Conservation (phyloP, 1,140 invertebrate genomes). For the Neomicropteryx cornuta region DNA sequence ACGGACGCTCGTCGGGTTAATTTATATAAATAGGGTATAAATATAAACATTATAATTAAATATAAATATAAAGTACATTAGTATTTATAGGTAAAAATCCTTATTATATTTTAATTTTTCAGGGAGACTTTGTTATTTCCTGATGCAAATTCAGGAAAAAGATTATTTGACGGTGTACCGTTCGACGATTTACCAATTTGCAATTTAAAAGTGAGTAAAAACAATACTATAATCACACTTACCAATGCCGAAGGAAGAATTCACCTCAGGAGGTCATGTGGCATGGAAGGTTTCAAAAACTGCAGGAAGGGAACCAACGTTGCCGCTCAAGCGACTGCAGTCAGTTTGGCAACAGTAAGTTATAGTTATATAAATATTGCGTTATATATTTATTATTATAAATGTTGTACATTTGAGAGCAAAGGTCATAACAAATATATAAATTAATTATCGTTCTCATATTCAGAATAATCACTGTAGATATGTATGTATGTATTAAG, state of each 20-base stretch:
- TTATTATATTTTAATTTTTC: constrained; percentile 22
- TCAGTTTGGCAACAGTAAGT: constrained; percentile 59
- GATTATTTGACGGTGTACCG: constrained; percentile 63
- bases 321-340: constrained; percentile 86
- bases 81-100: too few relatives aligned
- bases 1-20: too few relatives aligned
- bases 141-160: constrained; percentile 54
- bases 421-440: too few relatives aligned
- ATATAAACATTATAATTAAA: too few relatives aligned
- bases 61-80: too few relatives aligned
- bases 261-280: constrained; percentile 58
- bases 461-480: too few relatives aligned
- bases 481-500: too few relatives aligned
- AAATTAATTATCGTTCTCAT: too few relatives aligned
- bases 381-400: constrained; percentile 7
- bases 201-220: constrained; percentile 67
- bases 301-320: constrained; percentile 91
- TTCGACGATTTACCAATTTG: constrained; percentile 74
- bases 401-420: too few relatives aligned
- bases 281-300: constrained; percentile 91
- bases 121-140: constrained; percentile 64
- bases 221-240: constrained; percentile 78
- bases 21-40: too few relatives aligned
- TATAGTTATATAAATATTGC: constrained; percentile 6
- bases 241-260: constrained; percentile 55